Evolutionary conservation across 2,797 vertebrate species (phyloP).

Genomic region (Silurus aristotelis): DNA sequence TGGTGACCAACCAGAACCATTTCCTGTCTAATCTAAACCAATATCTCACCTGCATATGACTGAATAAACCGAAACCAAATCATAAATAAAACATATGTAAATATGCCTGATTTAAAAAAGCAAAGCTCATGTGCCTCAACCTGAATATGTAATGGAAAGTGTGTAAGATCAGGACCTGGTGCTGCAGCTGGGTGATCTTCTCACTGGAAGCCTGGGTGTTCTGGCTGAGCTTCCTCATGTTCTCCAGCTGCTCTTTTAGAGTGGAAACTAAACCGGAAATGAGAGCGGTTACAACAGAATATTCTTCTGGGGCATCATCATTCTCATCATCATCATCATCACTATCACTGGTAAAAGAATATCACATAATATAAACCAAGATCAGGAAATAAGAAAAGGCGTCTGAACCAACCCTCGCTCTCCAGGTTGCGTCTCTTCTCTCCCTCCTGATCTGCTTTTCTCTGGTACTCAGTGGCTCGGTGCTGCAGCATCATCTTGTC

Average conservation of each 20-base stretch:
- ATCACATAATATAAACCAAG: background rate
- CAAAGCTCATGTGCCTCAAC: background rate
- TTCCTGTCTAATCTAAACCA: background rate
- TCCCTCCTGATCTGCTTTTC: conserved; percentile 93
- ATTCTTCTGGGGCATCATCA: background rate
- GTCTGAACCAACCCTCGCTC: conserved; percentile 85
- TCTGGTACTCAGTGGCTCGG: conserved; percentile 90
- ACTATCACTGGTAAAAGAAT: background rate
- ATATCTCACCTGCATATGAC: background rate
- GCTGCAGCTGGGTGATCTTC: conserved; percentile 91
- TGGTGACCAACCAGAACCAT: background rate
- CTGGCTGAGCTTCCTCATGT: conserved; percentile 91
- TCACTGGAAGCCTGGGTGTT: conserved; percentile 93
- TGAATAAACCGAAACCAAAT: background rate
- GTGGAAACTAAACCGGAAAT: conserved; percentile 83
- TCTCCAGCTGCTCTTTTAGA: conserved; percentile 96
- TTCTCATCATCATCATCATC: background rate
- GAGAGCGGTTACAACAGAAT: background rate
- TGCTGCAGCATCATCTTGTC: conserved; percentile 94
- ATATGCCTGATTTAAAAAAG: no score
- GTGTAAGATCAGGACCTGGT: conserved; percentile 77
- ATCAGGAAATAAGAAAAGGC: background rate
- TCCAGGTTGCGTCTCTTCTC: conserved; percentile 94
- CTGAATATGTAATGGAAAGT: background rate
- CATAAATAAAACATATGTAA: background rate